A percentile compares a stretch with the other conserved stretches of the same genome.
Conservation (phyloP, 2,113 vertebrate genomes). For the Xyliphius kryptos region DNA sequence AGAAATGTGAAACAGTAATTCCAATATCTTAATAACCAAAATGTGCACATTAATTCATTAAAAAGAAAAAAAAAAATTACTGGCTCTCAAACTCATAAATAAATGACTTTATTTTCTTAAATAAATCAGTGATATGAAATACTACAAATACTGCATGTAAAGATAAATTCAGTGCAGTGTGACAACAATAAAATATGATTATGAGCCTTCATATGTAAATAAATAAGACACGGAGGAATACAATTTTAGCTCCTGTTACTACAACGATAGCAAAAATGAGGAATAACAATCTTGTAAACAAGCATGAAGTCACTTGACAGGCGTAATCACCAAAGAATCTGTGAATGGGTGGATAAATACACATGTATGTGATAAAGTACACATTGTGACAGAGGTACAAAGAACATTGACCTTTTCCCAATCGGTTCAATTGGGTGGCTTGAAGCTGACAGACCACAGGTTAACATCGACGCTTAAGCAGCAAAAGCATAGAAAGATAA, state of each 20-base stretch:
- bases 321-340: conserved; percentile 19
- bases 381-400: conserved; percentile 22
- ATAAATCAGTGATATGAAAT: conserved; percentile 55
- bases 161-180: conserved; percentile 42
- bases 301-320: conserved; percentile 24
- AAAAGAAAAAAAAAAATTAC: not conserved
- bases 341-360: conserved; percentile 22
- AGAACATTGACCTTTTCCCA: conserved; percentile 19
- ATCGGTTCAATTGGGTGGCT: conserved; percentile 1
- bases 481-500: not conserved
- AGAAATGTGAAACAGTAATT: too few relatives aligned
- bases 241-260: conserved; percentile 41
- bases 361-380: conserved; percentile 30
- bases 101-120: conserved; percentile 70
- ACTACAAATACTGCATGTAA: conserved; percentile 47
- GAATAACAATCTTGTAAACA: conserved; percentile 40
- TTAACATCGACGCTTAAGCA: conserved; percentile 14
- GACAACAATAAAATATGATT: conserved; percentile 41
- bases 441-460: not conserved
- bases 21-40: too few relatives aligned
- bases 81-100: conserved; percentile 46
- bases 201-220: conserved; percentile 46
- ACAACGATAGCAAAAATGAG: conserved; percentile 49
- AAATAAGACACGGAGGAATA: conserved; percentile 36
- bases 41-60: too few relatives aligned